Evolutionary conservation across 2,113 vertebrate species (phyloP).

Genomic region (Menura novaehollandiae): DNA sequence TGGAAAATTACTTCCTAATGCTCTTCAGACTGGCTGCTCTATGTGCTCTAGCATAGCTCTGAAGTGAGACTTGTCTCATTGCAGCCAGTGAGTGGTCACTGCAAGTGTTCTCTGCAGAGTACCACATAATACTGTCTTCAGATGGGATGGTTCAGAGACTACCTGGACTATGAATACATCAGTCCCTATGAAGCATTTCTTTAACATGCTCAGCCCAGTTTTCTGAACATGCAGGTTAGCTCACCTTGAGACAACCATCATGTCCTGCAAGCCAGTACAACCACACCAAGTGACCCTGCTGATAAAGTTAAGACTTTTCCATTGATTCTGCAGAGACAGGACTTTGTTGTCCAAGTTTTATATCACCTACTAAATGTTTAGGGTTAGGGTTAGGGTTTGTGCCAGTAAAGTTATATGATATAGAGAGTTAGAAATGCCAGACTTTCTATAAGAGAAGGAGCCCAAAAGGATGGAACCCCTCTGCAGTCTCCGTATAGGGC

Average conservation of each 20-base stretch:
- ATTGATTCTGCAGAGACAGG: not conserved
- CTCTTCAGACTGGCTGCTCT: not conserved
- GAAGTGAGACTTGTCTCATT: not conserved
- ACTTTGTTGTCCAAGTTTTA: not conserved
- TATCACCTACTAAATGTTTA: not conserved
- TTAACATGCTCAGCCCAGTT: not conserved
- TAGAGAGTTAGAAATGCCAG: not conserved
- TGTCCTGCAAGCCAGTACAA: not conserved
- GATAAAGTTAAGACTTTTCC: not conserved
- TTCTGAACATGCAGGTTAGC: not conserved
- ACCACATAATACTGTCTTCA: not conserved
- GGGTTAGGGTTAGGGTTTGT: too few relatives aligned
- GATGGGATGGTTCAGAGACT: not conserved
- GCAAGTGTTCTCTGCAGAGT: not conserved
- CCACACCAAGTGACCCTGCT: not conserved
- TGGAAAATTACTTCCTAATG: not conserved
- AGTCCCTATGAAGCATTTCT: not conserved
- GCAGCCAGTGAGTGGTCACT: not conserved
- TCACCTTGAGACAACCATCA: not conserved
- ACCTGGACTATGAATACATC: not conserved
- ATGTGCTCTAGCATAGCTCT: not conserved
- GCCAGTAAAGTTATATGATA: not conserved
- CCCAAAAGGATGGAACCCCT: not conserved
- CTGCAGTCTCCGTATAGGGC: not conserved
- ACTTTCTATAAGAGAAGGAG: not conserved